Percentiles rank a stretch among this genome's conserved stretches.
These are phyloP conservation scores for Drosophila atroscutellata DNA, from an alignment of 2,888 invertebrate species.

Conservation along the genomic window DNA sequence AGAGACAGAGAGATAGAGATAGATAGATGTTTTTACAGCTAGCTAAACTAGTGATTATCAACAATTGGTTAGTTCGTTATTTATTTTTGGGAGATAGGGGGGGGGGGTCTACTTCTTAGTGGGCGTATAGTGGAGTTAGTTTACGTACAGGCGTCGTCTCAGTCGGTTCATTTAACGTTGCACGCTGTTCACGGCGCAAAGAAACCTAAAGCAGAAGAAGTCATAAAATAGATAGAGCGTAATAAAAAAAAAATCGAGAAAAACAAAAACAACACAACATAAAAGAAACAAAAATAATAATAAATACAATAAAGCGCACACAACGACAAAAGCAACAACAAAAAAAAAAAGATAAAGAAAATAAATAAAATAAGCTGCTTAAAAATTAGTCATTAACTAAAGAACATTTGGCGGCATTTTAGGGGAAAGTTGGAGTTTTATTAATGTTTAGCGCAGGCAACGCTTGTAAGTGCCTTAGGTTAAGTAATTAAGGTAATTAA, in stretches of 20 bases:
- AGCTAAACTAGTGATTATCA: slow-evolving; percentile 61
- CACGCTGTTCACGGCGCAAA: slow-evolving; percentile 87
- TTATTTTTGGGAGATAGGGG: slow-evolving; percentile 3
- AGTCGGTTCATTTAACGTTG: slow-evolving; percentile 84
- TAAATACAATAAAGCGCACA: slow-evolving; percentile 15
- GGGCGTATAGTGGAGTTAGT: slow-evolving; percentile 75
- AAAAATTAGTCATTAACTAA: slow-evolving; percentile 7
- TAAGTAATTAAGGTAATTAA: background rate
- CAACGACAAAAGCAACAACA: background rate
- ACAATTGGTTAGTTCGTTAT: slow-evolving; percentile 32
- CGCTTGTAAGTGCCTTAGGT: background rate
- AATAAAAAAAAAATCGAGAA: slow-evolving; percentile 75
- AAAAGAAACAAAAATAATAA: slow-evolving; percentile 33
- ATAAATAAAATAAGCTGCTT: background rate
- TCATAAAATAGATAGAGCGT: slow-evolving; percentile 77
- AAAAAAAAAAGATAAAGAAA: background rate
- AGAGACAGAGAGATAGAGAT: slow-evolving; percentile 12
- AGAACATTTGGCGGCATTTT: background rate
- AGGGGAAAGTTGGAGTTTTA: background rate
- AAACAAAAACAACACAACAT: slow-evolving; percentile 87
- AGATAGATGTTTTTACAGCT: slow-evolving; percentile 26
- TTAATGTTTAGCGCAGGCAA: background rate
- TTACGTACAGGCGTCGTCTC: slow-evolving; percentile 86
- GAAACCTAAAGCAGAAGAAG: slow-evolving; percentile 87
- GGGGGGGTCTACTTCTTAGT: slow-evolving; percentile 30